These are phyloP conservation scores for Aleiodes alternator DNA, from an alignment of 2,888 invertebrate genomes.

Conservation along the genomic window DNA sequence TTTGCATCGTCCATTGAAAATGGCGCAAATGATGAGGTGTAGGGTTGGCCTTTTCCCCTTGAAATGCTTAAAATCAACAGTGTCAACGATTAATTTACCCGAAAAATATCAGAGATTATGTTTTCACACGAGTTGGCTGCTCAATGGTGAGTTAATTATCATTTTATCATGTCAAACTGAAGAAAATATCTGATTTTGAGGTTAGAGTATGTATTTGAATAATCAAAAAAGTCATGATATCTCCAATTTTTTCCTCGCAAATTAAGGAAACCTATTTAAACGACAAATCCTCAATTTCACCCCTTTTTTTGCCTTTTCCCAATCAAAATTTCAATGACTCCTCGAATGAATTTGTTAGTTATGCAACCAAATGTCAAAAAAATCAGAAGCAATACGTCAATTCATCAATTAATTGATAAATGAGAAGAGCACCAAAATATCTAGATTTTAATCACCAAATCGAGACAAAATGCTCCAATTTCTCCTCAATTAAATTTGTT, in stretches of 20 bases:
- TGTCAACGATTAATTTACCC: constrained; percentile 62
- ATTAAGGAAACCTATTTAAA: not conserved
- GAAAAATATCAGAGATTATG: constrained; percentile 68
- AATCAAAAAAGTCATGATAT: not conserved
- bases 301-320: not conserved
- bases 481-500: not conserved
- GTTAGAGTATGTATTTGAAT: constrained; percentile 57
- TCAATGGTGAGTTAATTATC: constrained; percentile 66
- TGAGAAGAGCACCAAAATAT: constrained; percentile 12
- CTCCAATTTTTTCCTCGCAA: not conserved
- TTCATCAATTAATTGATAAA: not conserved
- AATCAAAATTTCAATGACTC: not conserved
- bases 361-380: constrained; percentile 48
- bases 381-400: not conserved
- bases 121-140: constrained; percentile 69
- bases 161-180: constrained; percentile 14
- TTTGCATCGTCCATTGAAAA: constrained; percentile 55
- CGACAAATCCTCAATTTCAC: not conserved
- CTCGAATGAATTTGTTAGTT: constrained; percentile 33
- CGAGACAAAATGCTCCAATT: not conserved
- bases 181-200: constrained; percentile 52
- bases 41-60: constrained; percentile 63
- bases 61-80: constrained; percentile 59
- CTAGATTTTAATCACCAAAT: not conserved
- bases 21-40: constrained; percentile 70